Evolutionary conservation across 2,797 vertebrate species (phyloP).

Genomic region (Cichlasoma orientale): DNA sequence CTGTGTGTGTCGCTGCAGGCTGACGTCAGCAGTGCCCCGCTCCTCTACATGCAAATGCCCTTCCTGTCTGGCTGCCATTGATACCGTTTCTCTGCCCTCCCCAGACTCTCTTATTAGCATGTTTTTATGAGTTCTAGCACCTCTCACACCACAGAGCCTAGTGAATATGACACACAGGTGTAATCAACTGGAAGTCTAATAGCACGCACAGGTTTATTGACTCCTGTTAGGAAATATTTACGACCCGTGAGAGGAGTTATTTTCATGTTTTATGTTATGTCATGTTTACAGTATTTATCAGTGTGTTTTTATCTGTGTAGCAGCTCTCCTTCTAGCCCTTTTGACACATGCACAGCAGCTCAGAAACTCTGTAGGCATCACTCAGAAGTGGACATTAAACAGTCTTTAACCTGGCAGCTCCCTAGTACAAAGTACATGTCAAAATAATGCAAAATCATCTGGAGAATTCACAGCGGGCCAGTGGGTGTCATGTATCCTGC

Average conservation of each 20-base stretch:
- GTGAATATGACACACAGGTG: slow-evolving; percentile 78
- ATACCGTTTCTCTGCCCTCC: slow-evolving; percentile 55
- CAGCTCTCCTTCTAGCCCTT: not conserved
- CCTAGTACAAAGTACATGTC: not conserved
- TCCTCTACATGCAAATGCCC: slow-evolving; percentile 70
- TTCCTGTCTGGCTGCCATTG: slow-evolving; percentile 59
- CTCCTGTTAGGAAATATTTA: slow-evolving; percentile 65
- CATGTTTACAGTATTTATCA: slow-evolving; percentile 6
- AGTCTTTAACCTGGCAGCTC: not conserved
- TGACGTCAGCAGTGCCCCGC: slow-evolving; percentile 73
- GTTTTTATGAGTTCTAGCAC: slow-evolving; percentile 77
- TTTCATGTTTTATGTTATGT: not conserved
- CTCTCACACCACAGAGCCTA: slow-evolving; percentile 61
- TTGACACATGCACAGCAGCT: not conserved
- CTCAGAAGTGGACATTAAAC: not conserved
- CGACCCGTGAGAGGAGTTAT: slow-evolving; percentile 25
- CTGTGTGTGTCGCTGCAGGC: slow-evolving; percentile 63
- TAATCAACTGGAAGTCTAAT: slow-evolving; percentile 63
- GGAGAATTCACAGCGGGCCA: not conserved
- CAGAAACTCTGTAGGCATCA: not conserved
- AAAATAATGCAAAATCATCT: not conserved
- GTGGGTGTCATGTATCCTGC: not conserved
- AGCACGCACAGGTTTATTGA: slow-evolving; percentile 63
- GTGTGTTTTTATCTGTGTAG: not conserved
- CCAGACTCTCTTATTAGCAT: slow-evolving; percentile 67